These are phyloP conservation scores for Drepanosiphum platanoidis DNA, from an alignment of 2,888 invertebrate species.

Conservation along the genomic window DNA sequence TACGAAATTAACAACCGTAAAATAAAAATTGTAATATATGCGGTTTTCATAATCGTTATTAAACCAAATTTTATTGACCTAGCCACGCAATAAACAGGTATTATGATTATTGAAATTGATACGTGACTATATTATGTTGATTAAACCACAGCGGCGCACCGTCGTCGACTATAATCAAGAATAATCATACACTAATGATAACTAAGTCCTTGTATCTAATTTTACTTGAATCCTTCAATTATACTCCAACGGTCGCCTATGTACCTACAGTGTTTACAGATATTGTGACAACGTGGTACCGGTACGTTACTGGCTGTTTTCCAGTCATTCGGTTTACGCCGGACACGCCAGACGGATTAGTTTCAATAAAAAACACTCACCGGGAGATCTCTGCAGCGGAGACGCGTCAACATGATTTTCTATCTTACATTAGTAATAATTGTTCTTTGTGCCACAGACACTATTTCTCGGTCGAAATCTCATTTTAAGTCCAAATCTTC, in stretches of 20 bases:
- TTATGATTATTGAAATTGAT: neutral
- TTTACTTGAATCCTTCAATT: conserved; percentile 55
- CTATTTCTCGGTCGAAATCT: conserved; percentile 1
- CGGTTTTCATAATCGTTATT: conserved; percentile 4
- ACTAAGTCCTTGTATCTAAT: conserved; percentile 53
- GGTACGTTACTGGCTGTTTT: conserved; percentile 29
- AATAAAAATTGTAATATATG: neutral
- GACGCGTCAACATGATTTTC: conserved; percentile 34
- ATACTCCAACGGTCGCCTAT: conserved; percentile 33
- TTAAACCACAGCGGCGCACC: too few relatives aligned
- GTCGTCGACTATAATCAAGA: neutral
- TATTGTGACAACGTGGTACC: conserved; percentile 25
- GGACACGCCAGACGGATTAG: conserved; percentile 42
- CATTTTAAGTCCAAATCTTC: neutral
- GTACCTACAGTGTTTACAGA: conserved; percentile 33
- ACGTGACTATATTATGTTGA: neutral
- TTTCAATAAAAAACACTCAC: conserved; percentile 10
- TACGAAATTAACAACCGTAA: conserved; percentile 24
- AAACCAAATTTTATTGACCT: conserved; percentile 10
- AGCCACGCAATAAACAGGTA: neutral
- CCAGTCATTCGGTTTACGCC: conserved; percentile 46
- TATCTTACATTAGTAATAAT: neutral
- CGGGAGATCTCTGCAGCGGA: neutral
- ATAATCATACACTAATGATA: neutral
- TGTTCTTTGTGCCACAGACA: conserved; percentile 3